These are phyloP conservation scores for Neopipo cinnamomea DNA, from an alignment of 2,113 vertebrate genomes.

Conservation along the genomic window DNA sequence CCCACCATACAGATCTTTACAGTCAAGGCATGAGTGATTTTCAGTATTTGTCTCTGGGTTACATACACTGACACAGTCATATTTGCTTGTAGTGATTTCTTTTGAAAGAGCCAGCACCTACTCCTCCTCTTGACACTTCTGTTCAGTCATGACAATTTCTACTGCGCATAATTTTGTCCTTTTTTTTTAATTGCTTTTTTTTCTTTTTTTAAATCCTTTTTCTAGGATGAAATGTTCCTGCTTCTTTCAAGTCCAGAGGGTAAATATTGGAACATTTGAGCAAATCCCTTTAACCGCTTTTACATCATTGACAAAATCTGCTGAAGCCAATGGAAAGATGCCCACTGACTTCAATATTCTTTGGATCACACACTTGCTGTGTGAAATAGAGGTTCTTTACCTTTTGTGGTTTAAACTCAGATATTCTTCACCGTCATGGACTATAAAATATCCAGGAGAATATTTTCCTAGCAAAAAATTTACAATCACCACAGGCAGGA, in stretches of 20 bases:
- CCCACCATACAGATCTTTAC: not conserved
- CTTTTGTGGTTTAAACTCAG: not conserved
- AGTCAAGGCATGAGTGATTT: not conserved
- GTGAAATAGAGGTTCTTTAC: not conserved
- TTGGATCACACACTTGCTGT: not conserved
- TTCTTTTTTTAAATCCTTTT: not conserved
- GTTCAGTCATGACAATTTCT: not conserved
- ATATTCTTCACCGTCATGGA: not conserved
- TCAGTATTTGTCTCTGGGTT: not conserved
- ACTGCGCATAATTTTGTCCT: not conserved
- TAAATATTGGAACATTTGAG: conserved; percentile 19
- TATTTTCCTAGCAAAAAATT: not conserved
- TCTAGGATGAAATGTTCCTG: not conserved
- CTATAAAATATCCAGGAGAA: conserved; percentile 9
- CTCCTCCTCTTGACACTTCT: not conserved
- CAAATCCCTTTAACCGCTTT: conserved; percentile 8
- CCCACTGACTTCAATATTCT: not conserved
- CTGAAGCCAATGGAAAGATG: conserved; percentile 19
- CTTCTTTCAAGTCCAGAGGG: not conserved
- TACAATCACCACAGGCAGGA: not conserved
- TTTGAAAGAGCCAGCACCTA: not conserved
- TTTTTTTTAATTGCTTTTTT: not conserved
- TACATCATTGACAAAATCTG: not conserved
- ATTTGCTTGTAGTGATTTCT: not conserved
- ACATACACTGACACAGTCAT: not conserved